Conservation (phyloP, 1,140 invertebrate genomes). For the Lethocerus indicus region DNA sequence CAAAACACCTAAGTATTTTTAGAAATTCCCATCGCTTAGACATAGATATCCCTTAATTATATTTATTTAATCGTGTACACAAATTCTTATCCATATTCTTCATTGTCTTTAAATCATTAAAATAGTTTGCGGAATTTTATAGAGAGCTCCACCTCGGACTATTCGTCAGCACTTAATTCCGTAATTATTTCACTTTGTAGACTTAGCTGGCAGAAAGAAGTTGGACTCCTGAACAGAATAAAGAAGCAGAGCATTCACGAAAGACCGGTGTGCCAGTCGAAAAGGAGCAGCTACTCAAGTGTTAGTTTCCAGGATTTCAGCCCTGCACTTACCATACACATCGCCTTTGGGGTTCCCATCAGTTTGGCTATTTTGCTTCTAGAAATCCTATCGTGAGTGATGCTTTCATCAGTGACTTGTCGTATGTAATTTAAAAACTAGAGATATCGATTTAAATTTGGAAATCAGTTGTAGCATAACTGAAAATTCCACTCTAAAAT, state of each 20-base stretch:
- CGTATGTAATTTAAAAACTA: too few relatives aligned
- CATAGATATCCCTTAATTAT: background rate
- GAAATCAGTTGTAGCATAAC: too few relatives aligned
- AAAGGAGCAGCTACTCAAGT: conserved; percentile 27
- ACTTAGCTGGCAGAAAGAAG: conserved; percentile 25
- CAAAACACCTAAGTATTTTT: background rate
- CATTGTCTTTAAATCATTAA: too few relatives aligned
- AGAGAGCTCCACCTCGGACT: background rate
- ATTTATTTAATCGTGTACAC: background rate
- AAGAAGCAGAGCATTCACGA: conserved; percentile 25
- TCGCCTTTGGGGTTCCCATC: too few relatives aligned
- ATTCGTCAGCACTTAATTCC: background rate
- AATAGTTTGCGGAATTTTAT: background rate
- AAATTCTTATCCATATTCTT: background rate
- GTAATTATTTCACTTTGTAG: conserved; percentile 12
- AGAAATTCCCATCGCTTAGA: background rate
- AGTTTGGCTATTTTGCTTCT: too few relatives aligned
- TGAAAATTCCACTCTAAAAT: too few relatives aligned
- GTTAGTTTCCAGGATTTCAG: conserved; percentile 29
- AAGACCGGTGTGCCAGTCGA: conserved; percentile 27
- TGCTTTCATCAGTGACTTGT: too few relatives aligned
- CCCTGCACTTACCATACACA: too few relatives aligned
- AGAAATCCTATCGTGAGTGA: too few relatives aligned
- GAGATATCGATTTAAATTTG: too few relatives aligned
- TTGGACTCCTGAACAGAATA: conserved; percentile 24